Evolutionary conservation across 64 coral and sea anemone species (phyloP), one percentile per base, ranked within the genome.

Genomic region (Stichodactyla mertensii): DNA sequence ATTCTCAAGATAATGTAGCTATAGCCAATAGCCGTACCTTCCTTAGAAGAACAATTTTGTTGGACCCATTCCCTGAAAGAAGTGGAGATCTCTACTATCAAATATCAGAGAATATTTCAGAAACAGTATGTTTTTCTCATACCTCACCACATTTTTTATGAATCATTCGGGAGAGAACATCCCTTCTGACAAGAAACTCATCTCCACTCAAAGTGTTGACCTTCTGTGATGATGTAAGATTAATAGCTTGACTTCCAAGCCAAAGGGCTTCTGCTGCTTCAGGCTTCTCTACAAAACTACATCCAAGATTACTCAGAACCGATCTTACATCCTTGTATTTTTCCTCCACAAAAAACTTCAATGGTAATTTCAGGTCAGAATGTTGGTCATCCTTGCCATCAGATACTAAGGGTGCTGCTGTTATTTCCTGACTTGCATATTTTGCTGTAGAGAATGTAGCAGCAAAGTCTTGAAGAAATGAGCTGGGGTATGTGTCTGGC

Each of bases 181-280:
- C 85, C 28, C 84, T 77, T 14, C 74, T 85, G 16, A 93, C 78
- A 11, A 96, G 88, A 67, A 89, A 55, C 55, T 96, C 84, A 78
- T 96, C 94, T 64, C 94, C 94, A 23, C 53, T 57, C 0, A 96
- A 79, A 16, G 84, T 61, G 66, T 93, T 96, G 60, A 90, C 28
- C 77, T 77, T 90, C 83, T 89, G 83, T 64, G 86, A 64, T 66
- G 71, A 27, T 57, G 9, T 16, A 22, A 84, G 26, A 58, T 16
- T 90, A 16, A 53, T 6, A 19, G 66, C 61, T 20, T 52, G 31
- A 86, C 10, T 83, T 60, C 59, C 71, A 2, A 96, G 10, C 94
- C 94, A 96, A 16, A 96, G 31, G 31, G 88, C 91, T 27, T 92
- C 91, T 58, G 94, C 94, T 79, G 93, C 91, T 28, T 92, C 59